phyloP scores from a whole-genome alignment of 2,888 invertebrate genomes.

The Zaprionus bogoriensis region DNA sequence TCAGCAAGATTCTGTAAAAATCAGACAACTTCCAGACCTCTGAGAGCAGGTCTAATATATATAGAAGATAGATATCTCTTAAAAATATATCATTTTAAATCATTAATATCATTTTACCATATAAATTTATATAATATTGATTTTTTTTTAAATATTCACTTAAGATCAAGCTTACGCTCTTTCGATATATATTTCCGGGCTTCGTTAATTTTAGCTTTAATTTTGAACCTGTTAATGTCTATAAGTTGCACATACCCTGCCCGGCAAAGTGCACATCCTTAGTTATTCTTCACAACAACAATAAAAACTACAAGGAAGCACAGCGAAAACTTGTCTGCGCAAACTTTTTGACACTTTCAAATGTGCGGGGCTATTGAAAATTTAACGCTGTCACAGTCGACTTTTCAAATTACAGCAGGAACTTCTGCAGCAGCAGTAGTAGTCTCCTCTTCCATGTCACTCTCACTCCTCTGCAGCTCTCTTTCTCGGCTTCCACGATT shows the following conservation, averaged over 20 bases:
- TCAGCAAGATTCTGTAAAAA: too few species aligned
- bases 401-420: slow-evolving; percentile 51
- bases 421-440: slow-evolving; percentile 26
- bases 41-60: too few species aligned
- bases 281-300: slow-evolving; percentile 6
- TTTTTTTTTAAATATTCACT: too few species aligned
- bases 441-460: background rate
- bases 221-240: background rate
- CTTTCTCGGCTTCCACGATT: background rate
- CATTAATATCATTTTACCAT: too few species aligned
- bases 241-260: background rate
- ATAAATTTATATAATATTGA: too few species aligned
- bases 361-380: slow-evolving; percentile 68
- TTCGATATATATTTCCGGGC: too few species aligned
- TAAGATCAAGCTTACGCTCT: too few species aligned
- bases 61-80: too few species aligned
- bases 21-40: too few species aligned
- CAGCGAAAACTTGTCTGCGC: slow-evolving; percentile 39
- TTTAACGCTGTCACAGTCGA: slow-evolving; percentile 58
- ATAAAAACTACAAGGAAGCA: slow-evolving; percentile 13
- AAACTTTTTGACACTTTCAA: slow-evolving; percentile 73
- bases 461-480: background rate
- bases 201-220: too few species aligned
- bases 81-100: too few species aligned
- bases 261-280: background rate